Conservation (phyloP, 1,140 invertebrate species). For the Drosophila asahinai region DNA sequence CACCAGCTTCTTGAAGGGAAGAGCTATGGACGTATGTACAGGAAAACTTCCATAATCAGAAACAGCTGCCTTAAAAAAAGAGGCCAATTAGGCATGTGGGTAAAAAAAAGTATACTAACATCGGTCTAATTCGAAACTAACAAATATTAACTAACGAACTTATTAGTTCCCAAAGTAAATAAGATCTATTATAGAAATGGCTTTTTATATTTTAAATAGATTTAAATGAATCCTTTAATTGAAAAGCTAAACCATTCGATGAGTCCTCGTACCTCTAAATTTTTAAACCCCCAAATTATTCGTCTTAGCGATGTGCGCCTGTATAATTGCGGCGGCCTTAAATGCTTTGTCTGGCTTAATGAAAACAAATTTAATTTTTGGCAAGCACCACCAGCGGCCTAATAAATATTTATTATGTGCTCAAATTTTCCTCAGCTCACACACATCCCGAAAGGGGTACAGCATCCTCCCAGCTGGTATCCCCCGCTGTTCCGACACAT, state of each 20-base stretch:
- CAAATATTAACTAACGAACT: not conserved
- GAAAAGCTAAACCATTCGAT: too few relatives aligned
- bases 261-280: not conserved
- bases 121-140: not conserved
- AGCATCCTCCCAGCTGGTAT: not conserved
- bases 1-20: not conserved
- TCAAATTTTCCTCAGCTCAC: conserved; percentile 19
- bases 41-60: not conserved
- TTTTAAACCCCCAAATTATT: not conserved
- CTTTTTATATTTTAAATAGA: too few relatives aligned
- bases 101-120: not conserved
- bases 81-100: too few relatives aligned
- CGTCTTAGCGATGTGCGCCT: not conserved
- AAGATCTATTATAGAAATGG: not conserved
- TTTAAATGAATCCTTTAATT: not conserved
- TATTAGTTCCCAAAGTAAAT: not conserved
- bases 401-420: conserved; percentile 79
- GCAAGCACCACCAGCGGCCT: conserved; percentile 49
- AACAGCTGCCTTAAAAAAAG: not conserved
- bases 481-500: conserved; percentile 20
- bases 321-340: conserved; percentile 57
- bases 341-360: conserved; percentile 73
- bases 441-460: conserved; percentile 11
- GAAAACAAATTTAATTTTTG: conserved; percentile 81
- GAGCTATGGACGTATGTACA: conserved; percentile 26